A percentile compares a stretch with the other conserved stretches of the same genome.
These are phyloP conservation scores for Hoplodrina blanda DNA, from an alignment of 2,888 invertebrate genomes.

Conservation along the genomic window DNA sequence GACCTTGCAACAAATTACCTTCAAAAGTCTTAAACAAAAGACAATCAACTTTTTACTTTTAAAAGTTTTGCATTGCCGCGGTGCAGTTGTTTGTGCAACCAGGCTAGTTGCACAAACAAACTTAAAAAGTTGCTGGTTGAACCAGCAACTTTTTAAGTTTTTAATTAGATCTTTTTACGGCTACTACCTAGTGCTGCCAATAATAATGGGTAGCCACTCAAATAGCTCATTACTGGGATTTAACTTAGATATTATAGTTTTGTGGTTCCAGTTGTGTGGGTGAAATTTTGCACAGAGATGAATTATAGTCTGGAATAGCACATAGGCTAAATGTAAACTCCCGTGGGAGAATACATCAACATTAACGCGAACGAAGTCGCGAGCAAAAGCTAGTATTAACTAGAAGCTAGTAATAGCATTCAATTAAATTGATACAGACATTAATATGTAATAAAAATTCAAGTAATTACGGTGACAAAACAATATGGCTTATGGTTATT, in stretches of 20 bases:
- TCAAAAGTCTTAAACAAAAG: slow-evolving; percentile 26
- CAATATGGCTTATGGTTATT: slow-evolving; percentile 5
- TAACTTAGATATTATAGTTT: neutral
- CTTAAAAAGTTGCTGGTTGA: no score
- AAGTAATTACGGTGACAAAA: neutral
- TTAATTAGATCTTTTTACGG: slow-evolving; percentile 20
- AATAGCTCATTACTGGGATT: neutral
- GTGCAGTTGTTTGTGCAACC: slow-evolving; percentile 21
- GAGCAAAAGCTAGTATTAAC: neutral
- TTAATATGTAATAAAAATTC: neutral
- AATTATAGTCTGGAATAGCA: no score
- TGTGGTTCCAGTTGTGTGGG: no score
- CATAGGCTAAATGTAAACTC: no score
- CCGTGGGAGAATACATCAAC: no score
- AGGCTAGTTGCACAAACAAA: no score
- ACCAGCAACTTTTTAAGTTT: slow-evolving; percentile 16
- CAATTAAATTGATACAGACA: neutral
- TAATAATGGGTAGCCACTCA: neutral
- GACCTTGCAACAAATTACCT: slow-evolving; percentile 33
- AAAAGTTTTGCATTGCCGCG: slow-evolving; percentile 24
- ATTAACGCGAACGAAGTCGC: no score
- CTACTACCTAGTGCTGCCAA: neutral
- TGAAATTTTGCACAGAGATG: no score
- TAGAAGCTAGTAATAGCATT: neutral
- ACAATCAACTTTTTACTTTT: slow-evolving; percentile 27